Evolutionary conservation across 2,888 invertebrate genomes (phyloP), one percentile per base, ranked within the genome.

Genomic region (Ferrisia virgata): DNA sequence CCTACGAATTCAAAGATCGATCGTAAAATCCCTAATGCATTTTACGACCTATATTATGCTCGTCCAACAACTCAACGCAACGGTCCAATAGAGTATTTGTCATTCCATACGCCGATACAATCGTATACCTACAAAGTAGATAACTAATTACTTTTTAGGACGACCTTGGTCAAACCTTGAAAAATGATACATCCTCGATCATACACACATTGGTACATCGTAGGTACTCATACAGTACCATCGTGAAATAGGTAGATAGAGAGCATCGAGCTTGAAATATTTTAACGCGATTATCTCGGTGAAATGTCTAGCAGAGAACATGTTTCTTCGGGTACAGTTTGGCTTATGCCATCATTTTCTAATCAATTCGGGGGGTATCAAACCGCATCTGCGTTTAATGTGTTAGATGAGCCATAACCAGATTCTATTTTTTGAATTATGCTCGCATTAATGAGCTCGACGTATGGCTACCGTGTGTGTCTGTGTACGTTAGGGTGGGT

Each of bases 261-360:
- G 15, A 76, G 36, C 11, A 36, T 18, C 36, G n/a, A 76, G 72
- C 72, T 76, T 36, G 72, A 76, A 76, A 76, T 76, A 76, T 76
- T 76, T 76, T 76, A 76, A 76, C 72, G 72, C 72, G 72, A 76
- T 76, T 76, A 76, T 36, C 72, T 36, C 72, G 72, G 72, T 76
- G 72, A 76, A 76, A 76, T 76, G 36, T 76, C 72, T 76, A 76
- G 36, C 36, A 18, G 72, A 76, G 53, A 69, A 69, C 69, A 69
- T 31, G 69, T 31, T 69, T 64, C 64, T 31, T 69, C 69, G 31
- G 31, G 69, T 31, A 69, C 18, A 76, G 72, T 76, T 76, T 36
- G 72, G 33, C 72, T 76, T 36, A 76, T 76, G 72, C 72, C 72
- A 76, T 76, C 72, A 36, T 76, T 76, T 76, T 76, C 33, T 76